Evolutionary conservation across 2,888 invertebrate species (phyloP), one percentile per base, ranked within the genome.

Genomic region (Oconnorella tubifera): DNA sequence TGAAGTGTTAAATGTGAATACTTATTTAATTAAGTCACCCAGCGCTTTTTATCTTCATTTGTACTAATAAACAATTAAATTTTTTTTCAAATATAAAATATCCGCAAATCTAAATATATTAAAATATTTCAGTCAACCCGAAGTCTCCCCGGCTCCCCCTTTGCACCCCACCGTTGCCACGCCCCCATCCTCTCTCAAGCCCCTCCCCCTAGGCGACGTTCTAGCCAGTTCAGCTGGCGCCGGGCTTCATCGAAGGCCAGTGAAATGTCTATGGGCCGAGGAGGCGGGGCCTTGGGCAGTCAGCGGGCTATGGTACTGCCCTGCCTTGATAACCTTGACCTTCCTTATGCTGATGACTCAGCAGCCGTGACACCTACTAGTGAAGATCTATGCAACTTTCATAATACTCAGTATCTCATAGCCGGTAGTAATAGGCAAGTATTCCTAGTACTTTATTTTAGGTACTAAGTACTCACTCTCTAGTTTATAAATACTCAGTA

Each of bases 61-160:
- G n/a, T n/a, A n/a, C n/a, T n/a, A n/a, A n/a, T n/a, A n/a, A n/a
- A n/a, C n/a, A n/a, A n/a, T n/a, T n/a, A n/a, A n/a, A n/a, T n/a
- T n/a, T n/a, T n/a, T n/a, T n/a, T n/a, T n/a, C n/a, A n/a, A n/a
- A n/a, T n/a, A n/a, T n/a, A n/a, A n/a, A n/a, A n/a, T n/a, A n/a
- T n/a, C n/a, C n/a, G n/a, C n/a, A n/a, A n/a, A n/a, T n/a, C n/a
- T n/a, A n/a, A n/a, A n/a, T n/a, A n/a, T n/a, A n/a, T n/a, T n/a
- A n/a, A n/a, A n/a, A n/a, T n/a, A n/a, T n/a, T n/a, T n/a, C n/a
- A 96, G 95, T 91, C 93, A 81, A 96, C 95, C 84, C 88, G 94
- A 83, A 96, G 96, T 84, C 88, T 97, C 82, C 97, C 97, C 77
- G 96, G 96, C 77, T 96, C 96, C 75, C 96, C 96, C 76, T 95